Conservation (phyloP, 2,113 vertebrate genomes). For the Sceloporus undulatus region DNA sequence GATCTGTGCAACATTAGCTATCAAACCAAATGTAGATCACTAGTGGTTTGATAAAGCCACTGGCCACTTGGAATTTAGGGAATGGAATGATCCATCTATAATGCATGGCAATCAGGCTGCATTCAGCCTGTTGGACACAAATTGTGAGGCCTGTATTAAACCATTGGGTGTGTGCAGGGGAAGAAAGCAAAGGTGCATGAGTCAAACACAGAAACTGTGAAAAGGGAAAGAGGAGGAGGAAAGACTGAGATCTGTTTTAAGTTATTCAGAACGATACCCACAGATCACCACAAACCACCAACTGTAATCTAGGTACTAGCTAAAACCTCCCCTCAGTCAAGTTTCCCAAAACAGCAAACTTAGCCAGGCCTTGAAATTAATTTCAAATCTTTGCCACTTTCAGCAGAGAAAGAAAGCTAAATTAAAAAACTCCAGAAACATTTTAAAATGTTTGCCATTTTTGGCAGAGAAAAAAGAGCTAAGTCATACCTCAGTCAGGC, state of each 20-base stretch:
- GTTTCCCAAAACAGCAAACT: too few relatives aligned
- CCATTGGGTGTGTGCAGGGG: background rate
- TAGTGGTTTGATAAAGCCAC: background rate
- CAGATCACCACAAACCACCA: too few relatives aligned
- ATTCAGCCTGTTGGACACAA: background rate
- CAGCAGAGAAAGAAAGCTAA: too few relatives aligned
- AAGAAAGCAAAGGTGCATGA: too few relatives aligned
- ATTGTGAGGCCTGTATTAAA: background rate
- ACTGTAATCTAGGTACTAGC: too few relatives aligned
- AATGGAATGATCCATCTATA: background rate
- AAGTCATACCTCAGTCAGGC: background rate
- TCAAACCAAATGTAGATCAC: background rate
- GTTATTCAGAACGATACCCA: too few relatives aligned
- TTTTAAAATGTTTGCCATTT: too few relatives aligned
- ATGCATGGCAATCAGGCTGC: background rate
- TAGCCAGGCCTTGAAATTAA: too few relatives aligned
- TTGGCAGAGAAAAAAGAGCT: background rate
- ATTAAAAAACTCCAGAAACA: too few relatives aligned
- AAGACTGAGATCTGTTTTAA: background rate
- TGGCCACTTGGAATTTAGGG: background rate
- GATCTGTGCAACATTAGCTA: background rate
- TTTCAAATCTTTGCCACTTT: too few relatives aligned
- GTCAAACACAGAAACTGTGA: too few relatives aligned
- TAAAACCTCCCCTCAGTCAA: too few relatives aligned
- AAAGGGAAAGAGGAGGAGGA: background rate